These are phyloP conservation scores for Amyelois transitella DNA, from an alignment of 1,140 invertebrate species.

Conservation along the genomic window DNA sequence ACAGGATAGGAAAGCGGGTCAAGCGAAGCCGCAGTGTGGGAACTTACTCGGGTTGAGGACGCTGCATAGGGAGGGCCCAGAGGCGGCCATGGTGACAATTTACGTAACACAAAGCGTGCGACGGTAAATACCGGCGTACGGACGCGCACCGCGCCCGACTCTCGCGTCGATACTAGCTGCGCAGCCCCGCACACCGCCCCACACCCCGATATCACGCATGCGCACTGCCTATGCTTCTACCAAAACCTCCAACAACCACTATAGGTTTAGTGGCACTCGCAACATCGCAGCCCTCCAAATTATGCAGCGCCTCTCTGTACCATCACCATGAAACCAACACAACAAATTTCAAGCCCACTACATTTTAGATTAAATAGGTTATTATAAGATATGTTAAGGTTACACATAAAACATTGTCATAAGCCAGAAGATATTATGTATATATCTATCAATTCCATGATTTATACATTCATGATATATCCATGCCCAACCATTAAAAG, in stretches of 20 bases:
- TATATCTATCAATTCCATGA: too few species aligned
- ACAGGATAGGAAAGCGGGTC: slow-evolving; percentile 52
- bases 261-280: too few species aligned
- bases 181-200: slow-evolving; percentile 33
- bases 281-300: not conserved
- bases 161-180: slow-evolving; percentile 68
- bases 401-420: not conserved
- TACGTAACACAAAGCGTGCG: slow-evolving; percentile 52
- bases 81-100: slow-evolving; percentile 61
- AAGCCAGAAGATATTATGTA: not conserved
- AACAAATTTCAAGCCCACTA: not conserved
- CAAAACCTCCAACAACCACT: slow-evolving; percentile 1
- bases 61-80: slow-evolving; percentile 62
- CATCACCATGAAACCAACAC: not conserved
- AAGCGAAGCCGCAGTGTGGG: slow-evolving; percentile 40
- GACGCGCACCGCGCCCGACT: slow-evolving; percentile 60
- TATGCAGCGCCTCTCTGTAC: not conserved
- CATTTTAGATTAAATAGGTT: not conserved
- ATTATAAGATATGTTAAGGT: not conserved
- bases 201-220: slow-evolving; percentile 9
- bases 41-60: slow-evolving; percentile 67
- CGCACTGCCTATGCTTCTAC: slow-evolving; percentile 12
- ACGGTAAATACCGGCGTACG: slow-evolving; percentile 31
- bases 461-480: too few species aligned
- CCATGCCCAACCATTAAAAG: too few species aligned